Base-by-base conservation (phyloP, 1,140 invertebrate species). In the Drosophila insularis region DNA sequence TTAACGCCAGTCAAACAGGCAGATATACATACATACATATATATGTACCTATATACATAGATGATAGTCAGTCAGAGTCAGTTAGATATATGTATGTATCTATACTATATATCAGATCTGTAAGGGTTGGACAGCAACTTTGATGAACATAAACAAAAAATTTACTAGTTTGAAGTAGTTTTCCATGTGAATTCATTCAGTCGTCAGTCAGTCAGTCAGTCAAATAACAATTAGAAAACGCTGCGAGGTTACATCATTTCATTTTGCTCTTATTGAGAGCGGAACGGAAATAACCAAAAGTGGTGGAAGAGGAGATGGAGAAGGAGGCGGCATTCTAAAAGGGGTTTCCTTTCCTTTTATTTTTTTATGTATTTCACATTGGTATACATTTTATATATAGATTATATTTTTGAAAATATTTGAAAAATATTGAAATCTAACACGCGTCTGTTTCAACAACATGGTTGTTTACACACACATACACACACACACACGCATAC, bases 151-250 rank as follows among this genome's bases (percentile, higher is more conserved):
- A 61, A 73, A 71, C 72, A 78, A 63, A 74, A 27, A 74, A 80
- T 66, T 85, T 81, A 72, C 81, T 66, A 81, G 82, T 87, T 79
- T 62, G 56, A 87, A 82, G 82, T 81, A 87, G 82, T 86, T 86
- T 76, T 81, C 67, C 81, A 78, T 85, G 81, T 77, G 81, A 85
- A 70, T 72, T 70, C 43, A 21, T 14, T 46, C 43, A 19, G n/a
- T 17, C 14, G 40, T 46, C 43, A 10, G n/a, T 17, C 14, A 7
- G 43, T 50, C 43, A 21, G 43, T 50, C 43, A 53, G 61, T 59
- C 27, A 39, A 56, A 37, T 27, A 35, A 71, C 61, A 74, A 80
- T 73, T 70, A 74, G 56, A 70, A 78, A 79, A 87, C 62, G 56
- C 82, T 69, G 56, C 79, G 71, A 75, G 71, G 79, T 87, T 86